Percentiles rank a stretch among this genome's conserved stretches.
Conservation (phyloP, 2,888 invertebrate species). For the Anthophora plumipes region DNA sequence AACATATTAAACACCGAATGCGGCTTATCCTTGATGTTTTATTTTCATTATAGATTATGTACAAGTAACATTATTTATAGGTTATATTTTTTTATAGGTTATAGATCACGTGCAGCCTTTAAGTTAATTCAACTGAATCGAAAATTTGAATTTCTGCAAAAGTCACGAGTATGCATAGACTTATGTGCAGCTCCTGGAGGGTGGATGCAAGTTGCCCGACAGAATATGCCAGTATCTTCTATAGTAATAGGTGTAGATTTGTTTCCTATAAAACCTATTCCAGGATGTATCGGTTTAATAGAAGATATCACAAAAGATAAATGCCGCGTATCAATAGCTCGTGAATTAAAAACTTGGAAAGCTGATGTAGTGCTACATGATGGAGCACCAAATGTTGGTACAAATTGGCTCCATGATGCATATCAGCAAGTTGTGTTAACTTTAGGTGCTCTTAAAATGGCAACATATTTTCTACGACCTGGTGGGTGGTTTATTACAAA, state of each 20-base stretch:
- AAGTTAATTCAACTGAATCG: constrained; percentile 99
- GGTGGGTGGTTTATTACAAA: constrained; percentile 99
- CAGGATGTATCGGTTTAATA: constrained; percentile 94
- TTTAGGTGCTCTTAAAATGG: constrained; percentile 96
- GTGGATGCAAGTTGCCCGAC: constrained; percentile 99
- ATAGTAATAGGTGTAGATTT: constrained; percentile 98
- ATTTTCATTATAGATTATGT: background rate
- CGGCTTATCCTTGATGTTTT: background rate
- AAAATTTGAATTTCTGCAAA: constrained; percentile 98
- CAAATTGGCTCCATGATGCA: constrained; percentile 98
- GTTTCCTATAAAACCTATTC: constrained; percentile 95
- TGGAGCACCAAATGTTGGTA: constrained; percentile 98
- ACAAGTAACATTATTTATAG: constrained; percentile 28
- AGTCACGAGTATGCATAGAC: constrained; percentile 98
- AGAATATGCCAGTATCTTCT: constrained; percentile 98
- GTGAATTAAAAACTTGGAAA: constrained; percentile 97
- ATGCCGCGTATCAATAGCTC: constrained; percentile 91
- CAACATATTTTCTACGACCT: constrained; percentile 93
- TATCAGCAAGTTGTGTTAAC: constrained; percentile 97
- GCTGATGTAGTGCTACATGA: constrained; percentile 98
- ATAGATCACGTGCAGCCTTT: constrained; percentile 99
- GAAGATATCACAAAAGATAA: constrained; percentile 99
- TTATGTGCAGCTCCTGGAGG: constrained; percentile 99
- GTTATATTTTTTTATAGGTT: constrained; percentile 88
- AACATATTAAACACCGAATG: background rate